Evolutionary conservation across 1,140 invertebrate species (phyloP).

Genomic region (Aethina tumida): DNA sequence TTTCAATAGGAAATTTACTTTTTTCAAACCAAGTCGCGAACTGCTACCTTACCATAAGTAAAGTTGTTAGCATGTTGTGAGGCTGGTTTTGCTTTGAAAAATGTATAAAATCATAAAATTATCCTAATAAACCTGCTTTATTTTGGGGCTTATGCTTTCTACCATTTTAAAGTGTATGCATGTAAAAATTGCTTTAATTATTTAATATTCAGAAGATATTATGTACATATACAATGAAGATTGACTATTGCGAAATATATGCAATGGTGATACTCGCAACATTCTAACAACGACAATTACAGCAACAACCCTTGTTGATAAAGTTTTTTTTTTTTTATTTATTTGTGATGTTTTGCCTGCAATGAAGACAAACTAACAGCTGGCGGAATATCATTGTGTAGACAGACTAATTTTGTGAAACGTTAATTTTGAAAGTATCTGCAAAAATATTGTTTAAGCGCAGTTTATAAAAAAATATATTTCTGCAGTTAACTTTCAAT

Average conservation of each 20-base stretch:
- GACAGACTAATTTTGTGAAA: neutral
- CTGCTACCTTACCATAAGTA: conserved; percentile 29
- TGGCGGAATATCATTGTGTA: neutral
- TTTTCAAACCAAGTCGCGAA: conserved; percentile 28
- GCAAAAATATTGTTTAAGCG: too few species aligned
- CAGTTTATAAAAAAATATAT: too few species aligned
- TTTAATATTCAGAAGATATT: neutral
- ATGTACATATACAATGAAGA: neutral
- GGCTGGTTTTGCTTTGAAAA: conserved; percentile 22
- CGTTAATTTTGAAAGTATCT: neutral
- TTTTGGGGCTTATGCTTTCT: conserved; percentile 3
- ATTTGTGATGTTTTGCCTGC: conserved; percentile 5
- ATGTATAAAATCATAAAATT: conserved; percentile 5
- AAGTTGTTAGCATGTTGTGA: conserved; percentile 39
- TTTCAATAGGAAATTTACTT: too few species aligned
- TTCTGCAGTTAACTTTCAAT: too few species aligned
- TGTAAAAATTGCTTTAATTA: conserved; percentile 2
- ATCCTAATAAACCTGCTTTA: conserved; percentile 4
- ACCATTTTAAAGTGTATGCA: conserved; percentile 2
- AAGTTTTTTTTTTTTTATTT: conserved; percentile 7
- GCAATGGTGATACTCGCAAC: conserved; percentile 33
- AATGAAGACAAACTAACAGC: neutral
- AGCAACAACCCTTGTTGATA: conserved; percentile 14
- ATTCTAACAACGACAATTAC: conserved; percentile 39
- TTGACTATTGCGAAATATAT: too few species aligned